These are phyloP conservation scores for Drosophila fungiperda DNA, from an alignment of 2,888 invertebrate species.

Conservation along the genomic window DNA sequence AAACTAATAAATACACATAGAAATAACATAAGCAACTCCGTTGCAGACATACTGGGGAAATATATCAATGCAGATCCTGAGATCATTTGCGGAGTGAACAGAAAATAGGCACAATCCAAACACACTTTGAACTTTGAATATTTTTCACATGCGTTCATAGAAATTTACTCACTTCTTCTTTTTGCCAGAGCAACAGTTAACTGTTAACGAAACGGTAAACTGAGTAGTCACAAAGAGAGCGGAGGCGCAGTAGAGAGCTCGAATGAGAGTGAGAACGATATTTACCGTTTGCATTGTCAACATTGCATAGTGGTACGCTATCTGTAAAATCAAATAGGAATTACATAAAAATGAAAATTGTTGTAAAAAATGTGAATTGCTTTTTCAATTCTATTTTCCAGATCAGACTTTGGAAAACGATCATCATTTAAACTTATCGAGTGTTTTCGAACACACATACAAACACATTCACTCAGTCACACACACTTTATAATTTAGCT, in stretches of 20 bases:
- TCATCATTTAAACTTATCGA: neutral
- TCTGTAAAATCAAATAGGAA: neutral
- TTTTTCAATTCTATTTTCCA: neutral
- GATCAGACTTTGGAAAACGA: neutral
- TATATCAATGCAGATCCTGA: neutral
- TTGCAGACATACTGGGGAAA: slow-evolving; percentile 7
- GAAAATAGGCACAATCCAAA: slow-evolving; percentile 3
- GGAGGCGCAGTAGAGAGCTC: neutral
- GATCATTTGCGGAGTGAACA: slow-evolving; percentile 7
- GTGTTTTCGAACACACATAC: neutral
- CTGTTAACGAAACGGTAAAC: slow-evolving; percentile 15
- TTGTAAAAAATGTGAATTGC: neutral
- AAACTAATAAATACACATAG: slow-evolving; percentile 23
- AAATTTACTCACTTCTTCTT: neutral
- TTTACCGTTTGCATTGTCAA: neutral
- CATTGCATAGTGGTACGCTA: slow-evolving; percentile 25
- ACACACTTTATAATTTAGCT: neutral
- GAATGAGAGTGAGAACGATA: neutral
- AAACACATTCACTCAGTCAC: neutral
- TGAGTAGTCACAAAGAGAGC: neutral
- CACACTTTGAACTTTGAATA: neutral
- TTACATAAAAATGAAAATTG: neutral
- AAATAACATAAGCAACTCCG: slow-evolving; percentile 32
- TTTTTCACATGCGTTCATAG: slow-evolving; percentile 1
- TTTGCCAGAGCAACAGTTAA: neutral